These are phyloP conservation scores for Parazoanthus atlanticus DNA, from an alignment of 92 coral and sea anemone species.

Conservation along the genomic window DNA sequence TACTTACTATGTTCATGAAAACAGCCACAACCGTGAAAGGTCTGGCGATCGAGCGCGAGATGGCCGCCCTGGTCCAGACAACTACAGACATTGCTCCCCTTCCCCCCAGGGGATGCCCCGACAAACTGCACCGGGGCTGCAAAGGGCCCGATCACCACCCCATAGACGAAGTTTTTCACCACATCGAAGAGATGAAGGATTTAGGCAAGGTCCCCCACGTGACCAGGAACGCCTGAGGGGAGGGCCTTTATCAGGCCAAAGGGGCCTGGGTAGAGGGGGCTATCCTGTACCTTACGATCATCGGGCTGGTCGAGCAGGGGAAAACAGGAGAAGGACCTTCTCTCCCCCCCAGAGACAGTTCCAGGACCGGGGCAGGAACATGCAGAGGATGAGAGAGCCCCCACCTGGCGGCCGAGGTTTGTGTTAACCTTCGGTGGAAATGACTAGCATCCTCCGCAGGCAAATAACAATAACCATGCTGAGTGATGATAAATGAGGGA, in stretches of 20 bases:
- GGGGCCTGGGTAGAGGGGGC: constrained; percentile 70
- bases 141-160: constrained; percentile 55
- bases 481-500: too few relatives aligned
- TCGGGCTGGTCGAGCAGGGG: constrained; percentile 70
- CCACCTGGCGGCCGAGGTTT: constrained; percentile 58
- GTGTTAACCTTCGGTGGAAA: neutral
- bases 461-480: too few relatives aligned
- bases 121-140: constrained; percentile 63
- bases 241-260: constrained; percentile 66
- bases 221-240: constrained; percentile 64
- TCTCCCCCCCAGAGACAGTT: constrained; percentile 70
- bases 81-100: constrained; percentile 75
- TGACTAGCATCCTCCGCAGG: neutral
- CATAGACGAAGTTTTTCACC: constrained; percentile 66
- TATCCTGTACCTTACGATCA: constrained; percentile 69
- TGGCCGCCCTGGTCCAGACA: constrained; percentile 71
- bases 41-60: constrained; percentile 80
- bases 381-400: constrained; percentile 56
- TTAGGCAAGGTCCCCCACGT: constrained; percentile 75
- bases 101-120: constrained; percentile 70
- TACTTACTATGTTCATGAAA: neutral
- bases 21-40: constrained; percentile 68
- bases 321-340: constrained; percentile 70
- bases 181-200: constrained; percentile 83
- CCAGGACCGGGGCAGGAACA: constrained; percentile 70